Conservation (phyloP, 1,140 invertebrate genomes). For the Chymomyza costata region DNA sequence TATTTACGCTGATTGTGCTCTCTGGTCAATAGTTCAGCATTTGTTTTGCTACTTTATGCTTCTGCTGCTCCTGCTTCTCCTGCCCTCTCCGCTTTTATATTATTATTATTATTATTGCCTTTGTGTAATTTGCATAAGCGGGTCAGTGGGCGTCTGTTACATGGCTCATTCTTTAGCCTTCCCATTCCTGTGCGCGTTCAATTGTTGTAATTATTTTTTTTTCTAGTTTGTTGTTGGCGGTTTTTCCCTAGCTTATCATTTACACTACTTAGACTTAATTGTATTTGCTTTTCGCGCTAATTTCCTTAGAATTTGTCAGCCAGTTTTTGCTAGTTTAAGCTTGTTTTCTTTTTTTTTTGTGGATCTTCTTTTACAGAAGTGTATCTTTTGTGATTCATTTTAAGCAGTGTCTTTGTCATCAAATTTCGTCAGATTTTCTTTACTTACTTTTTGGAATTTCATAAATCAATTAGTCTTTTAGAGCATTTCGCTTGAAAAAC, state of each 20-base stretch:
- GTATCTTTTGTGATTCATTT: background rate
- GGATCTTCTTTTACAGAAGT: too few relatives aligned
- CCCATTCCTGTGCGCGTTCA: too few relatives aligned
- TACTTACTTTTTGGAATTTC: too few relatives aligned
- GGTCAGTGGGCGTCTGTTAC: too few relatives aligned
- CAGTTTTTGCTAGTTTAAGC: constrained; percentile 3
- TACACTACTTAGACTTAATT: too few relatives aligned
- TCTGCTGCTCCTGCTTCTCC: background rate
- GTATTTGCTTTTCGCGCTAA: too few relatives aligned
- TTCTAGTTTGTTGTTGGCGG: too few relatives aligned
- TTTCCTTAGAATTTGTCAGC: constrained; percentile 22
- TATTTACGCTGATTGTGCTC: constrained; percentile 14
- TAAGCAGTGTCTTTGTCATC: background rate
- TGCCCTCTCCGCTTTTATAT: background rate
- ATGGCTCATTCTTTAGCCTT: too few relatives aligned
- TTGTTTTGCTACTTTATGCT: background rate
- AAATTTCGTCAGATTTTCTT: constrained; percentile 13
- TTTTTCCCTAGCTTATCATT: too few relatives aligned
- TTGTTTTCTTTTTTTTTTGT: constrained; percentile 41
- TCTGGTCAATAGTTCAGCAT: too few relatives aligned
- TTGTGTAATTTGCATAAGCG: background rate
- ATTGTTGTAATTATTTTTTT: too few relatives aligned
- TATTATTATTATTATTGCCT: background rate
- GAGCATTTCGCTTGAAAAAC: constrained; percentile 35
- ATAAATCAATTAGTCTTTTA: too few relatives aligned